Base-by-base conservation (phyloP, 2,113 vertebrate species). In the Callopanchax toddi region DNA sequence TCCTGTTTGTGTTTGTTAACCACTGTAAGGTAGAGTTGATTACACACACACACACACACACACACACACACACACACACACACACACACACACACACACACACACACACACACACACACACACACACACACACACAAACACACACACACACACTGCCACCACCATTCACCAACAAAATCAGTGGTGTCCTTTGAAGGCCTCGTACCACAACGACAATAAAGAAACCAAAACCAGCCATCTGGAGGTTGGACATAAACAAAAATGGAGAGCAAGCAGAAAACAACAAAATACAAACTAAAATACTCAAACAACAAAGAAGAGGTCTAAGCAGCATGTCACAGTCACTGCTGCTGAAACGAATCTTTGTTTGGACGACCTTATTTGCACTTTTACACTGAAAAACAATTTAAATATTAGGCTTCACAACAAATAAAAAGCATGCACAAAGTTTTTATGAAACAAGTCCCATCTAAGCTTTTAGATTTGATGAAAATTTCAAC, bases 11-110 rank as follows among this genome's bases (percentile, higher is more conserved):
- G 37, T 77, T 79, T 75, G 53, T 62, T 56, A 46, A 79, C 68
- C 82, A 67, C 62, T 66, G 23, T 74, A 67, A 71, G 61, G 61
- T 76, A 57, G 57, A 66, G 62, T 60, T 82, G 76, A 79, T 83
- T 81, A 75, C 66, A 67, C 17, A 59, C 25, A 40, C 25, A 32
- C 11, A 61, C 22, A 60, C 8, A 64, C 17, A 68, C 55, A 71
- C 25, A 63, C 56, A 54, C 21, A 54, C 29, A 60, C 34, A 49
- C 34, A 60, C 57, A 60, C 57, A 71, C 53, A 67, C 34, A 44
- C 42, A n/a, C 6, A 23, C 46, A 25, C 5, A 29, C 26, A 29
- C 44, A 75, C 66, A 67, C 18, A 58, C 23, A 40, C 25, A 34
- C 11, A 62, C 22, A 60, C 8, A 65, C 17, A 69, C 55, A 71